Conservation (phyloP, 2,888 invertebrate species). For the Dusona sp. region DNA sequence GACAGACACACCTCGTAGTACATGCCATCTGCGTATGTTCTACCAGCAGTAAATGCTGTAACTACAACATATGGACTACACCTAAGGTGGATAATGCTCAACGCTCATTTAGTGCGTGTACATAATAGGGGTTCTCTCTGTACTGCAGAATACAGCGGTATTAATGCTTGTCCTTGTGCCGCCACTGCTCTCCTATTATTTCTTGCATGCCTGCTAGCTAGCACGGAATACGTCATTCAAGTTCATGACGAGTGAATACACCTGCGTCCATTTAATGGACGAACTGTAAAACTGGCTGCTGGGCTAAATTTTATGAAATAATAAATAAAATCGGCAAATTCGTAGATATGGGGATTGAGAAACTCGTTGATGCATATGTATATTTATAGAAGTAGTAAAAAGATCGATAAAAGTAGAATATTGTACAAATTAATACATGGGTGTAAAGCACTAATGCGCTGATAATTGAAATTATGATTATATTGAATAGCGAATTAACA, state of each 20-base stretch:
- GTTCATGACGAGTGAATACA: constrained; percentile 5
- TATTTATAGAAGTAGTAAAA: too few relatives aligned
- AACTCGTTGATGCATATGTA: too few relatives aligned
- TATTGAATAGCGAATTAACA: not conserved
- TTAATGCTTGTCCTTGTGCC: constrained; percentile 29
- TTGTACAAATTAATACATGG: not conserved
- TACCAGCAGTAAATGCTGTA: constrained; percentile 47
- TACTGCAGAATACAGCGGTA: constrained; percentile 29
- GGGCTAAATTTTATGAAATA: not conserved
- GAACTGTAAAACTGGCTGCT: not conserved
- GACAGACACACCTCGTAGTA: constrained; percentile 10
- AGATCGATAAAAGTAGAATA: not conserved
- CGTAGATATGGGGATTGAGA: not conserved
- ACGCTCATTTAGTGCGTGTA: constrained; percentile 42
- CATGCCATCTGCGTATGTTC: constrained; percentile 24
- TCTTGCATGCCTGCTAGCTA: not conserved
- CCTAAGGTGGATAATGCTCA: constrained; percentile 53
- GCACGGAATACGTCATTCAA: constrained; percentile 8
- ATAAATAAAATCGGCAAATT: not conserved
- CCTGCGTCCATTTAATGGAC: not conserved
- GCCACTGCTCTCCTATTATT: not conserved
- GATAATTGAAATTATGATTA: not conserved
- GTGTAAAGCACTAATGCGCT: not conserved
- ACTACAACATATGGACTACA: constrained; percentile 42
- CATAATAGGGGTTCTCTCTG: constrained; percentile 36